Conservation (phyloP, 2,113 vertebrate species). For the Catagonus wagneri region DNA sequence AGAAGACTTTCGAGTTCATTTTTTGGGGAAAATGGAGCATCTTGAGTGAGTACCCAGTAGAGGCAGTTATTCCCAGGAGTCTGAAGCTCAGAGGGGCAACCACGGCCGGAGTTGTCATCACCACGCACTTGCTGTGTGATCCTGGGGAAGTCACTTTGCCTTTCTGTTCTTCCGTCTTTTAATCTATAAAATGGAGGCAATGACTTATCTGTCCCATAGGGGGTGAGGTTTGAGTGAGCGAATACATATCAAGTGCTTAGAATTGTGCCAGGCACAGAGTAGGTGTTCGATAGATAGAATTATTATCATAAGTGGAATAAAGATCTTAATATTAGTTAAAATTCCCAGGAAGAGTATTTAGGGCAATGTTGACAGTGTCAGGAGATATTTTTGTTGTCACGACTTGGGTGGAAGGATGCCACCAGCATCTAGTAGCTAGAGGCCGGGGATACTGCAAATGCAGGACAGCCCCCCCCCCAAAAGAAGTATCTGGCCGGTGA, state of each 20-base stretch:
- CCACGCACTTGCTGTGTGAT: background rate
- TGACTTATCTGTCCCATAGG: background rate
- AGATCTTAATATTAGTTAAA: background rate
- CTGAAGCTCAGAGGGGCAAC: background rate
- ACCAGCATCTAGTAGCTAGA: background rate
- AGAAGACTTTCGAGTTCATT: background rate
- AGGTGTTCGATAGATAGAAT: background rate
- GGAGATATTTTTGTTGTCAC: background rate
- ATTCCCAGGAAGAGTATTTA: background rate
- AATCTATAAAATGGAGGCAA: background rate
- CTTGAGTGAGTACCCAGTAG: background rate
- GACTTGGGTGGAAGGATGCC: background rate
- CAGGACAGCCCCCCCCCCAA: background rate
- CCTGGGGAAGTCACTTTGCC: background rate
- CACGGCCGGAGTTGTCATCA: background rate
- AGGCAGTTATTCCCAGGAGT: background rate
- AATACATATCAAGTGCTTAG: background rate
- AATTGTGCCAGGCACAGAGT: background rate
- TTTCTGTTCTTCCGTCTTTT: background rate
- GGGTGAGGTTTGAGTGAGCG: background rate
- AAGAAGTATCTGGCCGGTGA: background rate
- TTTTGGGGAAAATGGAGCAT: too few relatives aligned
- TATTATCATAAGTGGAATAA: background rate
- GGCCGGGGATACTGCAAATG: too few relatives aligned
- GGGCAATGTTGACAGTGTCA: background rate